A percentile compares a stretch with the other conserved stretches of the same genome.
Evolutionary conservation across 2,888 invertebrate genomes (phyloP).

Genomic region (Ectemnius lituratus): DNA sequence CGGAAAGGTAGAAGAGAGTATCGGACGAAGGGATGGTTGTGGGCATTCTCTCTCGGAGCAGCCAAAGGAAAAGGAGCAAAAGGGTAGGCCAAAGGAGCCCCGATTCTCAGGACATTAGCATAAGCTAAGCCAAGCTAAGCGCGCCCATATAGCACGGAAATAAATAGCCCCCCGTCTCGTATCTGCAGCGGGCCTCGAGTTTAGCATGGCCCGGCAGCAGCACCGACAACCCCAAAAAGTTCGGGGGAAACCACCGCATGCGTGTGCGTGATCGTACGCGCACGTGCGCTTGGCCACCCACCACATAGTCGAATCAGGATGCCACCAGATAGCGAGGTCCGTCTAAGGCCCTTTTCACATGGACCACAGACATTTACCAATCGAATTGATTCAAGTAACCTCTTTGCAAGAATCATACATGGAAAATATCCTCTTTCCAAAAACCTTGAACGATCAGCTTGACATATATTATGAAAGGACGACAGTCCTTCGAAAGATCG

Average conservation of each 20-base stretch:
- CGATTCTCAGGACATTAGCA: slow-evolving; percentile 72
- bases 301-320: slow-evolving; percentile 1
- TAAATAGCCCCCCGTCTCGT: slow-evolving; percentile 72
- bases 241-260: slow-evolving; percentile 20
- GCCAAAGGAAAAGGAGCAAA: slow-evolving; percentile 50
- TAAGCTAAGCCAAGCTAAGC: slow-evolving; percentile 73
- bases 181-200: slow-evolving; percentile 62
- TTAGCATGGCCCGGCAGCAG: slow-evolving; percentile 53
- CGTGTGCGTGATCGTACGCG: slow-evolving; percentile 33
- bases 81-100: slow-evolving; percentile 51
- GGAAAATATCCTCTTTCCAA: no score
- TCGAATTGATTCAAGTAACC: no score
- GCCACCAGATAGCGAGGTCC: background rate
- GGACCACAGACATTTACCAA: background rate
- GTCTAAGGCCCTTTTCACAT: background rate
- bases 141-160: slow-evolving; percentile 74
- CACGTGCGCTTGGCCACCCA: slow-evolving; percentile 31
- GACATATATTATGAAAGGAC: no score
- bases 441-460: no score
- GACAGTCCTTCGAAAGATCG: no score
- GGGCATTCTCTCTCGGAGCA: slow-evolving; percentile 41
- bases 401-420: no score
- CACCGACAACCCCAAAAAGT: slow-evolving; percentile 29
- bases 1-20: slow-evolving; percentile 17
- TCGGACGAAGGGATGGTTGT: slow-evolving; percentile 25